Base-by-base conservation (phyloP, 1,140 invertebrate species). In the Acromyrmex charruanus region DNA sequence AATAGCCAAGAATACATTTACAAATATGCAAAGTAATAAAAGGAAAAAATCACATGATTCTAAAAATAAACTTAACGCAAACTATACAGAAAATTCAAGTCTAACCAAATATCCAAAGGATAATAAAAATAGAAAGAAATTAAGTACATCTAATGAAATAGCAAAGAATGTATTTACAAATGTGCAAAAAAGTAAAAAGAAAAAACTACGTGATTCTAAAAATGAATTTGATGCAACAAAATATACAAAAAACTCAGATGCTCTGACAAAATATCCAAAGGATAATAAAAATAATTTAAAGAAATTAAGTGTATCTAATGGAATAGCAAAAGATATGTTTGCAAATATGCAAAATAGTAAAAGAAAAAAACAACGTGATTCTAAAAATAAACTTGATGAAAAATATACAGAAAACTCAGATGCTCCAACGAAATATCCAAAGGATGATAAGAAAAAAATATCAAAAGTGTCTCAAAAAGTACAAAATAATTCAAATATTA, bases 61-160 rank as follows among this genome's bases (percentile, higher is more conserved):
- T 44, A 44, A 44, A 44, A 44, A 44, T 44, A 10, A 44, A 44
- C 39, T 44, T 44, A 0, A 39, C 1, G 39, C 10, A 44, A 44
- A 44, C 2, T 44, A 44, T 44, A 44, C 10, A 44, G 39, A 44
- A 44, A 44, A 12, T 10, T 44, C 39, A 44, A 2, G 2, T 44
- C 9, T 10, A 44, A 44, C 2, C 1, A 44, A 44, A 44, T 44
- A 44, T 44, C 0, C 9, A 44, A 44, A 44, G 39, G 7, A 10
- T 44, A 44, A 44, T 39, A 85, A 79, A 68, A 85, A 9, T 39
- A 49, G 59, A 25, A 79, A 44, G 10, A 80, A 44, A 31, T 4
- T 25, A 53, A 31, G 28, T 77, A 1, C 1, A 58, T 49, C 28
- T 35, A 58, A 59, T 3, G 16, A 68, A 58, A 25, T 21, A 21